Evolutionary conservation across 2,888 invertebrate species (phyloP).

Genomic region (Ormyrus rosae): DNA sequence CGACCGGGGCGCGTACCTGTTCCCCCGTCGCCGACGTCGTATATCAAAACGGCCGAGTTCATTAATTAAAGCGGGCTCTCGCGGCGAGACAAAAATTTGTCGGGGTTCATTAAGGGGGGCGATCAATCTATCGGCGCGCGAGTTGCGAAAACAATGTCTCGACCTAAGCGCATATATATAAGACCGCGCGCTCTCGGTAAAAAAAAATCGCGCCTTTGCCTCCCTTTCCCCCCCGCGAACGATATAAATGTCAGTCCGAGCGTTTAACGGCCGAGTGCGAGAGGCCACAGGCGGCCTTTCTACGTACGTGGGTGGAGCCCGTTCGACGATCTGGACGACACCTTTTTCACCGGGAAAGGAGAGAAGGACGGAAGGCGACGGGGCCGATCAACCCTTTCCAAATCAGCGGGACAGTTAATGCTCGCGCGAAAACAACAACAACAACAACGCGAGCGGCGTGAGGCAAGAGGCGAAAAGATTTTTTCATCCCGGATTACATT

Average conservation of each 20-base stretch:
- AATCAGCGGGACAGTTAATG: background rate
- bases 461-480: constrained; percentile 43
- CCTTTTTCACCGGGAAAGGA: background rate
- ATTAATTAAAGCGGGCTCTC: constrained; percentile 12
- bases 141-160: constrained; percentile 30
- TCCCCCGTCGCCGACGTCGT: background rate
- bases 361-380: background rate
- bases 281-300: constrained; percentile 31
- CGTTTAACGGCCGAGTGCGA: constrained; percentile 36
- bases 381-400: background rate
- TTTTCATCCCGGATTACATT: constrained; percentile 21
- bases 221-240: constrained; percentile 1
- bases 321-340: constrained; percentile 15
- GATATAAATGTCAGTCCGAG: constrained; percentile 40
- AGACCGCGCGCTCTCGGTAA: background rate
- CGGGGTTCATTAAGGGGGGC: constrained; percentile 30
- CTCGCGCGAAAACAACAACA: too few species aligned
- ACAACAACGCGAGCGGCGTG: background rate
- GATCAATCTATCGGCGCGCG: constrained; percentile 28
- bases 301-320: constrained; percentile 50
- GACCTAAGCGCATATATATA: background rate
- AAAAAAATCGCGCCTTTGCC: background rate
- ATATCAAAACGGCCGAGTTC: constrained; percentile 21
- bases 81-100: constrained; percentile 10
- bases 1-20: too few species aligned